phyloP scores from a whole-genome alignment of 1,140 invertebrate species.

The Lysiphlebus fabarum region DNA sequence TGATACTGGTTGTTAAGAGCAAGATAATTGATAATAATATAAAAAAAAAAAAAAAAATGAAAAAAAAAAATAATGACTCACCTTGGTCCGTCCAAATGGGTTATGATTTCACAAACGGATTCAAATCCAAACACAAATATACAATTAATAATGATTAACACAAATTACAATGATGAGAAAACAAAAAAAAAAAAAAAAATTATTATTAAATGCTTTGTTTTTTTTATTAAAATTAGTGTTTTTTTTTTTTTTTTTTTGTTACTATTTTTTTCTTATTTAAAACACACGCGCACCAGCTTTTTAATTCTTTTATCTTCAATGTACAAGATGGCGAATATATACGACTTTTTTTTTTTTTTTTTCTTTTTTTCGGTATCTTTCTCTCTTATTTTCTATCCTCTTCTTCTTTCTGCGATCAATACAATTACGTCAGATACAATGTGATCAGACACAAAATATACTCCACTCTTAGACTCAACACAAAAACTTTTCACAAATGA shows the following conservation, averaged over 20 bases:
- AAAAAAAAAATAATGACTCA: conserved; percentile 39
- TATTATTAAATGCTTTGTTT: neutral
- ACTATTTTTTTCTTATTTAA: conserved; percentile 46
- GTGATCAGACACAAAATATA: neutral
- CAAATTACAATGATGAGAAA: conserved; percentile 46
- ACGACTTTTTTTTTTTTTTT: conserved; percentile 52
- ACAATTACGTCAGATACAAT: conserved; percentile 59
- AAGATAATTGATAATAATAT: neutral
- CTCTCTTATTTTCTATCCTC: conserved; percentile 37
- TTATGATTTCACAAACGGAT: conserved; percentile 61
- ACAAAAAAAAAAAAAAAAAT: conserved; percentile 5
- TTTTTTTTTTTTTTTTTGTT: neutral
- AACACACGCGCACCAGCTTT: conserved; percentile 31
- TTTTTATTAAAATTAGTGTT: neutral
- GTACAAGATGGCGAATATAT: conserved; percentile 58
- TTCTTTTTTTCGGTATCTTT: conserved; percentile 31
- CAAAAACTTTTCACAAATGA: conserved; percentile 8
- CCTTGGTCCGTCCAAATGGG: conserved; percentile 71
- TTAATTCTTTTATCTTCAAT: conserved; percentile 26
- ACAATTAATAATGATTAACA: conserved; percentile 55
- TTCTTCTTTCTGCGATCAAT: conserved; percentile 57
- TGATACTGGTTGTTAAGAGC: neutral
- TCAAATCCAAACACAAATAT: conserved; percentile 55
- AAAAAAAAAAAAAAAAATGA: neutral
- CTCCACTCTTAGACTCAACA: conserved; percentile 1